A percentile compares a stretch with the other conserved stretches of the same genome.
Evolutionary conservation across 2,797 vertebrate genomes (phyloP).

Genomic region (Eulemur rubriventer): DNA sequence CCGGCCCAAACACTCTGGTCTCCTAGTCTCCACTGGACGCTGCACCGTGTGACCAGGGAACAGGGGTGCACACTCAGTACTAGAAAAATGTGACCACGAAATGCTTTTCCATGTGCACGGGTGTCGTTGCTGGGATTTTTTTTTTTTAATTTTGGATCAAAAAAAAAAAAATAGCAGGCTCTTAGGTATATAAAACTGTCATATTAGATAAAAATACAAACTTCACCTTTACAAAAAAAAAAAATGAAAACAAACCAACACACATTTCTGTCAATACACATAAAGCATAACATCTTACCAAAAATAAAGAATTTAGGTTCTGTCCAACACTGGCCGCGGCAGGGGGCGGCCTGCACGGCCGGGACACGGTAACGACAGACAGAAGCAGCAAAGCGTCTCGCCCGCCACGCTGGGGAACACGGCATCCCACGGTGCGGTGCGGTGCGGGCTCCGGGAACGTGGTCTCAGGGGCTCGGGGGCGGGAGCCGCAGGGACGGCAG

Average conservation of each 20-base stretch:
- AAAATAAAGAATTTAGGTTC: constrained; percentile 97
- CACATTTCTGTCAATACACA: constrained; percentile 93
- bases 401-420: constrained; percentile 64
- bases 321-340: constrained; percentile 87
- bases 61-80: constrained; percentile 72
- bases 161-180: constrained; percentile 84
- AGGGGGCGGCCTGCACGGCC: constrained; percentile 87
- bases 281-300: constrained; percentile 93
- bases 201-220: constrained; percentile 92
- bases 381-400: constrained; percentile 88
- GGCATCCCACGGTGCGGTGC: constrained; percentile 35
- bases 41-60: constrained; percentile 14
- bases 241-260: constrained; percentile 12
- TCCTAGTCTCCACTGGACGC: not conserved
- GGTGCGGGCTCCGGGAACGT: constrained; percentile 73
- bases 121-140: not conserved
- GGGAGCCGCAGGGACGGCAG: not conserved
- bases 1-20: not conserved
- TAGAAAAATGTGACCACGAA: constrained; percentile 84
- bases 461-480: not conserved
- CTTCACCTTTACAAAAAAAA: constrained; percentile 89
- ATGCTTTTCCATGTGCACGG: constrained; percentile 57
- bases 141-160: constrained; percentile 81
- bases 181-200: constrained; percentile 88
- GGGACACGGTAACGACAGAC: constrained; percentile 88